Base-by-base conservation (phyloP, 23 tunicate genomes). In the Styela clava region DNA sequence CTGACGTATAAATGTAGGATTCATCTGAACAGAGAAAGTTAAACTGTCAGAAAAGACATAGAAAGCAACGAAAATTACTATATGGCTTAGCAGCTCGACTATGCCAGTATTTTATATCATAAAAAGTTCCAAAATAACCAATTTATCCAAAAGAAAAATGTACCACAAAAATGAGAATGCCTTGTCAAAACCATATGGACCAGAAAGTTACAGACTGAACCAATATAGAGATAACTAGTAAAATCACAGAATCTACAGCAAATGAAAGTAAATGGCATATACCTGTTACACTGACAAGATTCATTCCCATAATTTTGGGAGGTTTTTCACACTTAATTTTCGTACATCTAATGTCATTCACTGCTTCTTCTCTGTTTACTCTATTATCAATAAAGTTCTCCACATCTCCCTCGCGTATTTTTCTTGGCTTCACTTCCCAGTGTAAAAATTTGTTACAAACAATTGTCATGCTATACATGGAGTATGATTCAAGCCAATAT, bases 391-490 rank as follows among this genome's bases (percentile, higher is more conserved):
- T 74, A 64, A 64, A 89, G 19, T 51, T 30, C 64, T 85, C 69
- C 31, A 84, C 87, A 52, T 88, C 82, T 52, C 52, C 81, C 24
- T 69, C 73, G 19, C 78, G 44, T 24, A 76, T 22, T 56, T 35
- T 1, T 16, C 31, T 22, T 32, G 36, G 32, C 35, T 74, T 56
- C 27, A 90, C 87, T 83, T 86, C 91, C 97, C 97, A 91, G 20
- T 79, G 31, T 28, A 91, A 63, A 61, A 61, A 33, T 34, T 79
- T 69, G 62, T 91, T 91, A 83, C 97, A 91, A 21, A 23, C 35
- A 36, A 91, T 79, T 0, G 67, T 44, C 12, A 68, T 84, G 24
- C 82, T 69, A 64, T 76, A 44, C 26, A 62, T 22, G 37, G 31
- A 32, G n/a, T 31, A n/a, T 24, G 32, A 52, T 21, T 31, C 31